Evolutionary conservation across 2,113 vertebrate species (phyloP), one percentile per base, ranked within the genome.

Genomic region (Lepisosteus oculatus): DNA sequence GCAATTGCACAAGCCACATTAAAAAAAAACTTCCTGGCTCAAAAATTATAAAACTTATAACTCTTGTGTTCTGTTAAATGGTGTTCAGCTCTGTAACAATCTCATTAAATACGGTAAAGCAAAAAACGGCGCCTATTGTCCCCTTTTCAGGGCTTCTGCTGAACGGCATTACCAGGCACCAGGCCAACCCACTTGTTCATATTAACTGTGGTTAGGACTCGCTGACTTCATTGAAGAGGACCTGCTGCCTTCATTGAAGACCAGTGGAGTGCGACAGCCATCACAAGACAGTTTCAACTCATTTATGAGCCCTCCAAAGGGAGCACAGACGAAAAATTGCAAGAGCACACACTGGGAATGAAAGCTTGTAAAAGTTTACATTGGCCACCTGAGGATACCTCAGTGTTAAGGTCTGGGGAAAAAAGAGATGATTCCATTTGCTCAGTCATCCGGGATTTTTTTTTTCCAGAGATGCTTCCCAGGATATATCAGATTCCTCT

Each of bases 231-330:
- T 3, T 42, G 62, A 43, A 64, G 62, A 64, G 29, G 29, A 64
- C 62, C 17, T 64, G 4, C 17, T 43, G 42, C n/a, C 9, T 64
- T 29, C 62, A 29, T 29, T 42, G 62, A 43, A 64, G 62, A 64
- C 17, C 62, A 64, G 15, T 64, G 42, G 42, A 64, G 62, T 42
- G 62, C 14, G 41, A 42, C 62, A 15, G 62, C 42, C 17, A 41
- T 64, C 62, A 64, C 17, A 64, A 64, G 62, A 64, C 42, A 43
- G 62, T 9, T 59, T 59, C 56, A 59, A 59, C 56, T 59, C 56
- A 59, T 59, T 59, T 59, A n/a, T 59, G 56, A 59, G 12, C 56
- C 8, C 56, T 59, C 56, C 11, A 59, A 59, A 59, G 56, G n/a
- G 56, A 59, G 12, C 56, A 12, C 11, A n/a, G 11, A 4, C 2